Conservation (phyloP, 2,888 invertebrate genomes). For the Tetragnatha montana region DNA sequence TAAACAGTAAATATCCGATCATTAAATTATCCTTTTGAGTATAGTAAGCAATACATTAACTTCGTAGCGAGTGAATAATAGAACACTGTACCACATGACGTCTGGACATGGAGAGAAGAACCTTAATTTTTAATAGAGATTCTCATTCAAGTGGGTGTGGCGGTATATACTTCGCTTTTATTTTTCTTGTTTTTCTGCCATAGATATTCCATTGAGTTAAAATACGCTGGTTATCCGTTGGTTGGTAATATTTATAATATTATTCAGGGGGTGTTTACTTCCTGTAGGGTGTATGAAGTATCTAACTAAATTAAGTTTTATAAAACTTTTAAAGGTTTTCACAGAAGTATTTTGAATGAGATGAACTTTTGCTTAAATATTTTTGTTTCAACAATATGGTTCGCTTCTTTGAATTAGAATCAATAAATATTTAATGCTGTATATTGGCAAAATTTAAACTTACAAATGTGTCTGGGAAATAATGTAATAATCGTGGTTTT, state of each 20-base stretch:
- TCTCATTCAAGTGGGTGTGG: not conserved
- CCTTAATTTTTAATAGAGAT: not conserved
- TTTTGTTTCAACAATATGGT: no score
- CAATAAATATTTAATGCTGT: no score
- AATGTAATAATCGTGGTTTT: no score
- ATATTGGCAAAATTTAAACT: no score
- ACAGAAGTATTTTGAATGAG: no score
- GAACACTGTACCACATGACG: not conserved
- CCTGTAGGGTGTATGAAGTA: no score
- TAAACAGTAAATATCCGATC: not conserved
- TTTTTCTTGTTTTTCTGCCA: not conserved
- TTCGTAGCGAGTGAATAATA: not conserved
- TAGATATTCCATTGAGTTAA: not conserved
- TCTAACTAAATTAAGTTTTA: no score
- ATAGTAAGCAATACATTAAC: not conserved
- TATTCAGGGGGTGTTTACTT: not conserved
- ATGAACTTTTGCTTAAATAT: no score
- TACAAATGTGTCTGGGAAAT: no score
- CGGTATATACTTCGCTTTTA: not conserved
- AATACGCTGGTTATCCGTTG: not conserved
- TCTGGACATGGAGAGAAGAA: not conserved
- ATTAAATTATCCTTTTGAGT: not conserved
- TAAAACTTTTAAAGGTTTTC: no score
- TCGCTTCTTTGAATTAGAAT: no score
- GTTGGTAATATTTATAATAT: not conserved